Evolutionary conservation across 2,888 invertebrate species (phyloP).

Genomic region (Lissonota sp.): DNA sequence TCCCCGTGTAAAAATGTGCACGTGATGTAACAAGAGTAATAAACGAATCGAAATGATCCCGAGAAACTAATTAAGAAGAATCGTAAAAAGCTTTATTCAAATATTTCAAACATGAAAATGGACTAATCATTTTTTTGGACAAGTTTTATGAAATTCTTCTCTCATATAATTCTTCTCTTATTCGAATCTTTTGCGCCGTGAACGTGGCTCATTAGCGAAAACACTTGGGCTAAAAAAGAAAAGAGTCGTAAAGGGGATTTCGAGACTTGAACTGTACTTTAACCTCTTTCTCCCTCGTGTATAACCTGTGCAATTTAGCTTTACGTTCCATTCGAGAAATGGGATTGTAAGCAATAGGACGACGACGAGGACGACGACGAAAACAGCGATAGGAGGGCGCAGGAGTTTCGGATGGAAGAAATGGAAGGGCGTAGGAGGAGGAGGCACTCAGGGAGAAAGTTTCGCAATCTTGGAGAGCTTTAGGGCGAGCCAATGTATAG

Average conservation of each 20-base stretch:
- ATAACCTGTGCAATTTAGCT: constrained; percentile 51
- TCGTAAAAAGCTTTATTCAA: too few species aligned
- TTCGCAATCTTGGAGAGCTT: constrained; percentile 60
- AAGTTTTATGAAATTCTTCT: too few species aligned
- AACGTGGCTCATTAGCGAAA: background rate
- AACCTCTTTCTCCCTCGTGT: constrained; percentile 30
- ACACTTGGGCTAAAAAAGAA: constrained; percentile 9
- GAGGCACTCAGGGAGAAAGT: constrained; percentile 47
- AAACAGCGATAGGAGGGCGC: background rate
- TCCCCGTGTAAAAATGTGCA: too few species aligned
- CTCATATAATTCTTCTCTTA: too few species aligned
- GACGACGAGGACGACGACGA: constrained; percentile 2
- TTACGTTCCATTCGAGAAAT: constrained; percentile 61
- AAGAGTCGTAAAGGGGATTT: constrained; percentile 1
- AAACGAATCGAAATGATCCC: too few species aligned
- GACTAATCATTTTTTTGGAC: too few species aligned
- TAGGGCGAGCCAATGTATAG: constrained; percentile 7
- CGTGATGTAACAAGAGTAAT: too few species aligned
- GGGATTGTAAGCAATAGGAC: constrained; percentile 52
- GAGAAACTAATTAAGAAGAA: too few species aligned
- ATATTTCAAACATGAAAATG: too few species aligned
- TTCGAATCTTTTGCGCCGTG: too few species aligned
- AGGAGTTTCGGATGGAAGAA: background rate
- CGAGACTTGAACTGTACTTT: constrained; percentile 21
- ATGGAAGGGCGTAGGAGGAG: constrained; percentile 9